Conservation (phyloP, 2,113 vertebrate species). For the Limanda limanda region DNA sequence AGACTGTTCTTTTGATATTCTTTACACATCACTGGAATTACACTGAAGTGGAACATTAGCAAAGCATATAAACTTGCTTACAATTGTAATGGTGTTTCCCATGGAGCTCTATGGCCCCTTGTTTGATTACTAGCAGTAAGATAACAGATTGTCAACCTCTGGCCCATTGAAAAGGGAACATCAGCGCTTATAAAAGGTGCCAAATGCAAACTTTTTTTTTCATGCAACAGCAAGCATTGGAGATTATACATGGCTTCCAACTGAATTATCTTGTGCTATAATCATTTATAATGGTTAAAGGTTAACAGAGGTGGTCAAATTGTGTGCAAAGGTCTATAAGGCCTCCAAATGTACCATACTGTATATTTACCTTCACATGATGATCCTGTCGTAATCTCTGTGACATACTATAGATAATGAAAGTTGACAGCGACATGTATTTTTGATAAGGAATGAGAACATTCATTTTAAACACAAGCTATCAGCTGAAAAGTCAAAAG, state of each 20-base stretch:
- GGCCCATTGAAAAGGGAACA: conserved; percentile 3
- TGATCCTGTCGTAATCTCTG: conserved; percentile 44
- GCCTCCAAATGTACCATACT: conserved; percentile 33
- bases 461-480: not conserved
- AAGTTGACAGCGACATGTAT: not conserved
- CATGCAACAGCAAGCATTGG: conserved; percentile 13
- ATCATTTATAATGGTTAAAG: conserved; percentile 76
- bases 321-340: conserved; percentile 74
- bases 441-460: conserved; percentile 21
- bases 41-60: not conserved
- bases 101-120: conserved; percentile 5
- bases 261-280: conserved; percentile 64
- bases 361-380: conserved; percentile 45
- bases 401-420: conserved; percentile 33
- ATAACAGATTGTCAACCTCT: conserved; percentile 17
- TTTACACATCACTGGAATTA: not conserved
- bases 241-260: conserved; percentile 39
- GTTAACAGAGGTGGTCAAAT: conserved; percentile 65
- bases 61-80: conserved; percentile 1
- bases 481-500: not conserved
- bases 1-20: not conserved
- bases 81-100: not conserved
- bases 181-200: conserved; percentile 21
- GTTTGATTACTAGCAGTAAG: conserved; percentile 1
- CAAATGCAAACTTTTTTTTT: conserved; percentile 22